These are phyloP conservation scores for Catocala sponsa DNA, from an alignment of 2,888 invertebrate genomes.

Conservation along the genomic window DNA sequence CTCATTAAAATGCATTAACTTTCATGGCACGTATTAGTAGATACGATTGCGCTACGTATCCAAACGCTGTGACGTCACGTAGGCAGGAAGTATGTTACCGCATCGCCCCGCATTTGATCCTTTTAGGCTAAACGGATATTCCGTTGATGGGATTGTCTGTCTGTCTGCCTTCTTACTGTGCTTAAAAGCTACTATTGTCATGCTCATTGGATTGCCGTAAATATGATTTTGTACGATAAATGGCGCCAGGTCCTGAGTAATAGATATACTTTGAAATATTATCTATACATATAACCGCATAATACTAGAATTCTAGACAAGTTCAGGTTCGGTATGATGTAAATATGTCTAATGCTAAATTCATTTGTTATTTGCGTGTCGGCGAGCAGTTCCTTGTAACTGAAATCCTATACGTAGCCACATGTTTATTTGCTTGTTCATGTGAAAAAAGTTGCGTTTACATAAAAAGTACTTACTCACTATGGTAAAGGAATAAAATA, in stretches of 20 bases:
- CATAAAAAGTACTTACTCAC: neutral
- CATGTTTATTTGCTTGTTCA: neutral
- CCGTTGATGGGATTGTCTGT: conserved; percentile 69
- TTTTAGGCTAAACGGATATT: conserved; percentile 80
- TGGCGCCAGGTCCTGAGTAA: neutral
- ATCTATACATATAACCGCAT: too few relatives aligned
- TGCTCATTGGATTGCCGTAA: conserved; percentile 22
- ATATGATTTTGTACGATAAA: conserved; percentile 34
- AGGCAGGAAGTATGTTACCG: conserved; percentile 70
- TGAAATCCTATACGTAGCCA: conserved; percentile 9
- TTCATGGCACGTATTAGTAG: conserved; percentile 53
- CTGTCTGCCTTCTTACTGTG: conserved; percentile 47
- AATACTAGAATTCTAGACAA: too few relatives aligned
- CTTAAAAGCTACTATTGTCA: conserved; percentile 29
- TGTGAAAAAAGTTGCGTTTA: conserved; percentile 1
- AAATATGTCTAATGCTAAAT: neutral
- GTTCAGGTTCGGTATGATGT: too few relatives aligned
- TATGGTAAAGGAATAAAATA: conserved; percentile 13
- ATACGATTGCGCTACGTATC: conserved; percentile 48
- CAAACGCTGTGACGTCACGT: conserved; percentile 64
- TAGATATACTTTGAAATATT: too few relatives aligned
- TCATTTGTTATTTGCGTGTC: conserved; percentile 30
- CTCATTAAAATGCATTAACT: conserved; percentile 43
- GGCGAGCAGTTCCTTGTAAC: conserved; percentile 12
- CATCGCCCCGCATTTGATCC: conserved; percentile 67